phyloP scores from a whole-genome alignment of 2,888 invertebrate genomes.

The Aricia artaxerxes region DNA sequence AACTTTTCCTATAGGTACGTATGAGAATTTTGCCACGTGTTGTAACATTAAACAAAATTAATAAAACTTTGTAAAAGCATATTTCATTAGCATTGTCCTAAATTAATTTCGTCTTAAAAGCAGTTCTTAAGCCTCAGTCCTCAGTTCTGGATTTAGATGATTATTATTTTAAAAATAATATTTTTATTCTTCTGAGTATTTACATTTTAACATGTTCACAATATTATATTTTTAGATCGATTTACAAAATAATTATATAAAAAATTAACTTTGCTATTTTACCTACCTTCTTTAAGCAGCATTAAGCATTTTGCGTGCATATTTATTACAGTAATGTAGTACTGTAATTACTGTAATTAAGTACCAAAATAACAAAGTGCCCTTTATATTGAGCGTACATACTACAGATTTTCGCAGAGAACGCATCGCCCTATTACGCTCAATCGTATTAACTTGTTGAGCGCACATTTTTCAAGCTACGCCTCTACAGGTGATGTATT shows the following conservation, averaged over 20 bases:
- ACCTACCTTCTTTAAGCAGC: not conserved
- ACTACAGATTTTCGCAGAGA: not conserved
- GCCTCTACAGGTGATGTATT: not conserved
- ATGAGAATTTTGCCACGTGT: not conserved
- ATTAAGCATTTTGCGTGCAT: not conserved
- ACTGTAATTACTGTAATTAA: not conserved
- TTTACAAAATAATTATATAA: no score
- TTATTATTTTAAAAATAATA: not conserved
- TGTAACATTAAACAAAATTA: not conserved
- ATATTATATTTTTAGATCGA: no score
- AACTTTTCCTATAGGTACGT: not conserved
- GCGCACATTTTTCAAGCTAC: constrained; percentile 4
- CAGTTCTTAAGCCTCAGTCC: not conserved
- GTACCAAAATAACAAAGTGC: not conserved
- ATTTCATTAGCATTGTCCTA: not conserved
- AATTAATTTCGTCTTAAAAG: not conserved
- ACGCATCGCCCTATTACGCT: not conserved
- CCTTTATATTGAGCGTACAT: not conserved
- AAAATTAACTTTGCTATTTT: not conserved
- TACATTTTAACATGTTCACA: no score
- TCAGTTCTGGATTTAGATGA: not conserved
- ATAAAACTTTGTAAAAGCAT: not conserved
- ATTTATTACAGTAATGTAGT: not conserved
- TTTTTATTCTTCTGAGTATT: no score
- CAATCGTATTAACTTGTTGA: constrained; percentile 5